Base-by-base conservation (phyloP, 2,888 invertebrate genomes). In the Napeogenes inachia region DNA sequence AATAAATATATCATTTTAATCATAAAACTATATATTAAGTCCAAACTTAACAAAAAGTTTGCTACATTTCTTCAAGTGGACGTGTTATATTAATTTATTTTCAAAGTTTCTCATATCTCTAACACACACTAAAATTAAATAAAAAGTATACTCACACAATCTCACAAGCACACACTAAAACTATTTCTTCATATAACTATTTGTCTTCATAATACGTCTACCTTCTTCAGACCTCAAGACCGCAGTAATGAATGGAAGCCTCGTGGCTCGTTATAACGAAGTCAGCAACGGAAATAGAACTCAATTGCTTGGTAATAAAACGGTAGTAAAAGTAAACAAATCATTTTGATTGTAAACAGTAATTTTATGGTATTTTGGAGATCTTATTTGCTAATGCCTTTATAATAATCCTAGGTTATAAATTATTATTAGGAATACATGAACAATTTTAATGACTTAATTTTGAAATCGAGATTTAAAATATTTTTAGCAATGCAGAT, bases 251-350 rank as follows among this genome's bases (percentile, higher is more conserved):
- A 50, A 50, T 50, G 50, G n/a, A 30, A 30, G 30, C 50, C 30
- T 50, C 21, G 21, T 10, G 21, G 10, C 10, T 30, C 30, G 30
- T 50, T 50, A 30, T 50, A 50, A 30, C 10, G 30, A 30, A 30
- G 6, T 50, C 12, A 6, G 4, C 50, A 50, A 6, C 30, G 50
- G 30, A 50, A 50, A 50, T n/a, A 30, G 50, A 10, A 30, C 50
- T 50, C 50, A 50, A 50, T 50, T 50, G 12, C 12, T 5, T 50
- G 21, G 50, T 50, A 50, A 50, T 50, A 50, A 50, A 30, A 50
- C 3, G 30, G 30, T 42, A 12, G 10, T 42, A 50, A 21, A 50
- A 50, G 30, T 50, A 30, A 50, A 50, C n/a, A 50, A 30, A 50
- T 21, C 38, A 38, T 38, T 38, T 38, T 38, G 38, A 38, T 42